phyloP scores from a whole-genome alignment of 2,888 invertebrate species.

The Melanotus villosus region DNA sequence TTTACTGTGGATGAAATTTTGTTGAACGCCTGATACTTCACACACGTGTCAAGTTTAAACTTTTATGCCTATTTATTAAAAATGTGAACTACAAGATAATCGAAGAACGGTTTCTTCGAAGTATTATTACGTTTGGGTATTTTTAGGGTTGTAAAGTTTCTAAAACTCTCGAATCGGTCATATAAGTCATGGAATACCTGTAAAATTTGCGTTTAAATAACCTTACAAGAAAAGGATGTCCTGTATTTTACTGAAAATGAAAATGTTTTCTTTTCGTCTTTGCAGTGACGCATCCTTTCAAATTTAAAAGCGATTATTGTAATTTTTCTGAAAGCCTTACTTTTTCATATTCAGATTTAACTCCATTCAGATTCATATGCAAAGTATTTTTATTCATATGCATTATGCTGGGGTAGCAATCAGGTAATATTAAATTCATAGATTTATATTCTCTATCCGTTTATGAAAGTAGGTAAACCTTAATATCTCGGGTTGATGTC shows the following conservation, averaged over 20 bases:
- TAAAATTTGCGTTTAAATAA: slow-evolving; percentile 26
- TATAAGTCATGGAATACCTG: slow-evolving; percentile 21
- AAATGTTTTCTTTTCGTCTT: slow-evolving; percentile 19
- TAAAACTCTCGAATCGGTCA: slow-evolving; percentile 12
- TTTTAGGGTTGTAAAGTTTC: slow-evolving; percentile 16
- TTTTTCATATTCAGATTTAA: slow-evolving; percentile 31
- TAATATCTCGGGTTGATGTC: too few relatives aligned
- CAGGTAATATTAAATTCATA: slow-evolving; percentile 35
- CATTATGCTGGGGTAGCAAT: slow-evolving; percentile 25
- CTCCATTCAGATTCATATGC: slow-evolving; percentile 31
- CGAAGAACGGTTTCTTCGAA: too few relatives aligned
- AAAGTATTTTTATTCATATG: slow-evolving; percentile 33
- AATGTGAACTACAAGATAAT: too few relatives aligned
- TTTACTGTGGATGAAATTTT: too few relatives aligned
- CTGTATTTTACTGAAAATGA: slow-evolving; percentile 17
- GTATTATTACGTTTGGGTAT: too few relatives aligned
- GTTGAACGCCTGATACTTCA: too few relatives aligned
- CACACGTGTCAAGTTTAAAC: too few relatives aligned
- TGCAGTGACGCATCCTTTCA: slow-evolving; percentile 30
- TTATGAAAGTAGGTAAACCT: too few relatives aligned
- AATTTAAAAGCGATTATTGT: slow-evolving; percentile 42
- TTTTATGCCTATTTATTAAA: too few relatives aligned
- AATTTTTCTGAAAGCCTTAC: slow-evolving; percentile 32
- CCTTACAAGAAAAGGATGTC: slow-evolving; percentile 1
- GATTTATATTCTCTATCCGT: slow-evolving; percentile 4